phyloP scores from a whole-genome alignment of 2,797 vertebrate species.

The Anguilla marmorata region DNA sequence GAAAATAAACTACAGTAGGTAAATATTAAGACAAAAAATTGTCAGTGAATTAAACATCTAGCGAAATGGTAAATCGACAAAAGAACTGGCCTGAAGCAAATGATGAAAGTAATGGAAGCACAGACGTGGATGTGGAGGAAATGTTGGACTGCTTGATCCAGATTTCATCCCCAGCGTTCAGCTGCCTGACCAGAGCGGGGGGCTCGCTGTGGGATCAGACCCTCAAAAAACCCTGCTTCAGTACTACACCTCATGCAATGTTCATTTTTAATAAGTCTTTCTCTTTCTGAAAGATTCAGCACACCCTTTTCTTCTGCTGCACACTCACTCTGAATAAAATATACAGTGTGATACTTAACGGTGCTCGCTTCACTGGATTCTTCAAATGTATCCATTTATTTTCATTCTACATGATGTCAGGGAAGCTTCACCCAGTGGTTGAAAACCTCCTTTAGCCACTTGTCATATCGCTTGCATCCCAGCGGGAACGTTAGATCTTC shows the following conservation, averaged over 20 bases:
- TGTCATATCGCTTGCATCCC: background rate
- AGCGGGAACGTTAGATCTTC: background rate
- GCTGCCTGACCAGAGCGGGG: background rate
- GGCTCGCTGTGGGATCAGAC: background rate
- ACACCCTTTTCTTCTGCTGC: background rate
- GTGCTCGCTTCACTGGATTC: constrained; percentile 24
- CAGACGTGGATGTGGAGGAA: background rate
- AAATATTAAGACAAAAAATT: background rate
- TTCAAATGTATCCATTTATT: background rate
- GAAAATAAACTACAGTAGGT: constrained; percentile 2
- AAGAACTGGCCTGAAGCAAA: background rate
- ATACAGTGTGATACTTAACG: constrained; percentile 2
- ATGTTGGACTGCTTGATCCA: background rate
- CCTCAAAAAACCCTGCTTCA: background rate
- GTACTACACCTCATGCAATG: constrained; percentile 12
- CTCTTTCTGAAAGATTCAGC: constrained; percentile 25
- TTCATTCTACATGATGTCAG: background rate
- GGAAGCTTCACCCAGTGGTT: background rate
- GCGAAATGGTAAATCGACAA: background rate
- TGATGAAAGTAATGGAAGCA: background rate
- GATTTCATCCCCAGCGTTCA: background rate
- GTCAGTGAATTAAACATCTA: background rate
- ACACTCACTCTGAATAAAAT: constrained; percentile 14
- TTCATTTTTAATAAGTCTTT: constrained; percentile 26
- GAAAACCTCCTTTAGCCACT: background rate